Conservation (phyloP, 2,888 invertebrate species). For the Mylabris sibirica region DNA sequence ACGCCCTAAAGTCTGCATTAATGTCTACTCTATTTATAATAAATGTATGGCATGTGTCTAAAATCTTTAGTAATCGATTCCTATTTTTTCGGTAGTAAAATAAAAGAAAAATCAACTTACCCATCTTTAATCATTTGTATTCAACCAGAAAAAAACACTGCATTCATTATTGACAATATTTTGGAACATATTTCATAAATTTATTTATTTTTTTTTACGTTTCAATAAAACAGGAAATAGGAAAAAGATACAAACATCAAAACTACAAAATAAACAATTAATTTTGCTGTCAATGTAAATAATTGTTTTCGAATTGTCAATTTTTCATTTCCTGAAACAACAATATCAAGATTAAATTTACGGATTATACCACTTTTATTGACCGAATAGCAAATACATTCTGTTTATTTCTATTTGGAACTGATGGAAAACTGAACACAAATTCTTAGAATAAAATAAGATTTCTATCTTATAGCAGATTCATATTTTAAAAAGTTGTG, state of each 20-base stretch:
- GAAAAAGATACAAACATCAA: background rate
- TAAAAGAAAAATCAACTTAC: background rate
- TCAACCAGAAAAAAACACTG: background rate
- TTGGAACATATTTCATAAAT: background rate
- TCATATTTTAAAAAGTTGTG: too few species aligned
- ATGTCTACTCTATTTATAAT: conserved; percentile 31
- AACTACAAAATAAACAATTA: too few species aligned
- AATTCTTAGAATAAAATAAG: too few species aligned
- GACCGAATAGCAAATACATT: too few species aligned
- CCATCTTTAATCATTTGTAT: background rate
- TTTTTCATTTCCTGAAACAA: too few species aligned
- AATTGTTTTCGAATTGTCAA: too few species aligned
- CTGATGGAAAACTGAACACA: too few species aligned
- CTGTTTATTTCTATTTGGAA: too few species aligned
- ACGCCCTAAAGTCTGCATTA: conserved; percentile 35
- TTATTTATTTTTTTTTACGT: background rate
- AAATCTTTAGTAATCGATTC: background rate
- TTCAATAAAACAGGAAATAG: conserved; percentile 1
- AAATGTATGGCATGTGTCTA: conserved; percentile 4
- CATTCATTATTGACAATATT: background rate
- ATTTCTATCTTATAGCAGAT: too few species aligned
- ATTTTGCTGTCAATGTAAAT: too few species aligned
- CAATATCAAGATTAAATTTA: too few species aligned
- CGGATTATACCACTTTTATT: too few species aligned
- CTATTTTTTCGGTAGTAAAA: background rate